phyloP scores from a whole-genome alignment of 1,140 invertebrate genomes.

The Hylaeus volcanicus region DNA sequence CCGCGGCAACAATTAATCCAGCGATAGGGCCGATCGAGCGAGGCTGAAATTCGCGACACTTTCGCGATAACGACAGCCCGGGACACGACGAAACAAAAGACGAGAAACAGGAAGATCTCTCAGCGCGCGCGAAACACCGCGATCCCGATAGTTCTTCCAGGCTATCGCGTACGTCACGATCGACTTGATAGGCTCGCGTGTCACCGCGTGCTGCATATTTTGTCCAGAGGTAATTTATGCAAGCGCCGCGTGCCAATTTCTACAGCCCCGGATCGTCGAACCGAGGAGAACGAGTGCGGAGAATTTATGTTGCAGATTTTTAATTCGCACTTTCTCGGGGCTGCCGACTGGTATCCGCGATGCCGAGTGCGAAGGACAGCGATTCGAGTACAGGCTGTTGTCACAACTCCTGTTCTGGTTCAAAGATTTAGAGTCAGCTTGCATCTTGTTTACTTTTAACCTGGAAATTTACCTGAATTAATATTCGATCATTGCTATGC shows the following conservation, averaged over 20 bases:
- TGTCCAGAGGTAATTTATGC: conserved; percentile 17
- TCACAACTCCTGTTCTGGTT: too few relatives aligned
- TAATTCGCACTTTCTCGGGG: conserved; percentile 1
- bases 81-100: not conserved
- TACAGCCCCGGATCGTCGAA: not conserved
- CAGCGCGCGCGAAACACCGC: not conserved
- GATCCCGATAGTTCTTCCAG: not conserved
- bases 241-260: conserved; percentile 19
- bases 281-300: not conserved
- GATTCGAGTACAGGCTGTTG: too few relatives aligned
- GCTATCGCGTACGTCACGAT: conserved; percentile 26
- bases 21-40: not conserved
- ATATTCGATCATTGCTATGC: too few relatives aligned
- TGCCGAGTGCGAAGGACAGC: not conserved
- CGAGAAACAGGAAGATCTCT: not conserved
- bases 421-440: too few relatives aligned
- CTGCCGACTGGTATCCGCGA: not conserved
- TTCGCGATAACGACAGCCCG: conserved; percentile 33
- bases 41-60: conserved; percentile 23
- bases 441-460: too few relatives aligned
- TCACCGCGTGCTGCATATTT: conserved; percentile 18
- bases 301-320: conserved; percentile 8
- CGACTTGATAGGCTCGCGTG: conserved; percentile 27
- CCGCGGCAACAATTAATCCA: not conserved
- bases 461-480: too few relatives aligned